Evolutionary conservation across 2,113 vertebrate species (phyloP).

Genomic region (Agelaius tricolor): DNA sequence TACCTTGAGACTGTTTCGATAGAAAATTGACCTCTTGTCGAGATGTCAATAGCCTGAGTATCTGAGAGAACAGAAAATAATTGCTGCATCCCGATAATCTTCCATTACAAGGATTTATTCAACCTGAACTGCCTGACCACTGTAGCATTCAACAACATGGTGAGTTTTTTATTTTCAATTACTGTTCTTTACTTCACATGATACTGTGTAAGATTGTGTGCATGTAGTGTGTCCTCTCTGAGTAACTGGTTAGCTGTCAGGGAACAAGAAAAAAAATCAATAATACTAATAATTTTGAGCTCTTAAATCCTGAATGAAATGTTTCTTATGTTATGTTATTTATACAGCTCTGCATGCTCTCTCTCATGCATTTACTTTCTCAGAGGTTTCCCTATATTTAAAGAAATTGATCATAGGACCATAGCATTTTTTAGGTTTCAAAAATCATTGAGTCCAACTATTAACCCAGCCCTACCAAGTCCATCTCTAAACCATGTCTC

Average conservation of each 20-base stretch:
- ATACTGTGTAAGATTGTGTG: not conserved
- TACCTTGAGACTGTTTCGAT: not conserved
- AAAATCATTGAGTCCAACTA: not conserved
- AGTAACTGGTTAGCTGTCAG: not conserved
- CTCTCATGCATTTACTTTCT: conserved; percentile 17
- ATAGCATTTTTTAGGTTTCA: not conserved
- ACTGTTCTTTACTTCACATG: not conserved
- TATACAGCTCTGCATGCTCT: not conserved
- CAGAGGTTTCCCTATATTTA: not conserved
- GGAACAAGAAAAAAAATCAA: not conserved
- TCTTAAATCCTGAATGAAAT: not conserved
- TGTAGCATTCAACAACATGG: not conserved
- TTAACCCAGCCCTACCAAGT: not conserved
- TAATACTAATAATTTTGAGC: not conserved
- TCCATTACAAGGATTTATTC: not conserved
- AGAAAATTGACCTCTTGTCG: not conserved
- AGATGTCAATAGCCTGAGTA: not conserved
- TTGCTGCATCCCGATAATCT: not conserved
- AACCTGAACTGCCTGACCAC: not conserved
- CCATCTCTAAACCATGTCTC: not conserved
- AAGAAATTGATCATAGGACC: not conserved
- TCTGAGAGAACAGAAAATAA: not conserved
- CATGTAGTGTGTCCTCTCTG: not conserved
- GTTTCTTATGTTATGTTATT: not conserved
- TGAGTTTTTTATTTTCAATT: conserved; percentile 9